A percentile compares a stretch with the other conserved stretches of the same genome.
Evolutionary conservation across 2,113 vertebrate species (phyloP).

Genomic region (Phodopus roborovskii): DNA sequence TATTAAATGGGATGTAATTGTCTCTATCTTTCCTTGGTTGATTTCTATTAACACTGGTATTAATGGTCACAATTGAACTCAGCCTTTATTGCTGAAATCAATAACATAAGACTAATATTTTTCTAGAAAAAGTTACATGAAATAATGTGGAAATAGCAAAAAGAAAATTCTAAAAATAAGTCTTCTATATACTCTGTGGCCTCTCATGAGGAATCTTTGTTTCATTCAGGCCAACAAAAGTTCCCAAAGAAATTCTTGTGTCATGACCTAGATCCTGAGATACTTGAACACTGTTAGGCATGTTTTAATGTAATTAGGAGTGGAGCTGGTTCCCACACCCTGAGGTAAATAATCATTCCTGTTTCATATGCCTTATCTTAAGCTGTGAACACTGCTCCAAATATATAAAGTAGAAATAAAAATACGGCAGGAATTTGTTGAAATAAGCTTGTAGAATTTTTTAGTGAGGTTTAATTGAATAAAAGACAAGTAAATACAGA

Average conservation of each 20-base stretch:
- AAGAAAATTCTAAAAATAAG: not conserved
- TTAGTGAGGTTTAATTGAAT: not conserved
- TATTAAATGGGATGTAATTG: not conserved
- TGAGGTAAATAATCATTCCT: not conserved
- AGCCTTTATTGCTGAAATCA: not conserved
- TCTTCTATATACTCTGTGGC: accelerated
- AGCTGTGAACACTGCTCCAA: not conserved
- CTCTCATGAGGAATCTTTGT: not conserved
- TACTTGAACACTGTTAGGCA: not conserved
- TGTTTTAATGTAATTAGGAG: not conserved
- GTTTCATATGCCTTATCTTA: not conserved
- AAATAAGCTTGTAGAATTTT: not conserved
- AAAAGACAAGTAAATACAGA: not conserved
- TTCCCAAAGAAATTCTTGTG: not conserved
- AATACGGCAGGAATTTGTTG: not conserved
- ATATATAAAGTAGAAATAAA: not conserved
- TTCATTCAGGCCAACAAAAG: not conserved
- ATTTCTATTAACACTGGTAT: not conserved
- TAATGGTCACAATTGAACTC: not conserved
- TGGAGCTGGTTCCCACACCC: not conserved
- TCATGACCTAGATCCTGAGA: not conserved
- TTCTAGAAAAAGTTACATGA: not conserved
- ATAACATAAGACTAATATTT: slow-evolving; percentile 23
- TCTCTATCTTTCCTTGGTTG: not conserved
- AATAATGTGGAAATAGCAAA: not conserved